Conservation (phyloP, 1,140 invertebrate genomes). For the Musca vetustissima region DNA sequence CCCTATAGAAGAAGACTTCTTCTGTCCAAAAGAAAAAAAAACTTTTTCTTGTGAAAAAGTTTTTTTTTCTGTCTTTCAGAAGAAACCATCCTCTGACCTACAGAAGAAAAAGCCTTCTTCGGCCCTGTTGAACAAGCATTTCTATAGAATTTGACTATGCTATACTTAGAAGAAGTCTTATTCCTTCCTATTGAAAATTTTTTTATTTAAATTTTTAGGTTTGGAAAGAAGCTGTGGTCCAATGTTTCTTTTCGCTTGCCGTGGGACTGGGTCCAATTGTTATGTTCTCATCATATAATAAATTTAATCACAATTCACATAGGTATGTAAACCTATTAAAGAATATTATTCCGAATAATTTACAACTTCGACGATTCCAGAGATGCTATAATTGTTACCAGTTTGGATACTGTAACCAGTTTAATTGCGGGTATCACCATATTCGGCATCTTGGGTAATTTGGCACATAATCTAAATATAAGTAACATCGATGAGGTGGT, state of each 20-base stretch:
- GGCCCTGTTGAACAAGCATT: no score
- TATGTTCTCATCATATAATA: slow-evolving; percentile 82
- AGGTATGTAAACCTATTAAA: slow-evolving; percentile 63
- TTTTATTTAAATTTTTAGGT: slow-evolving; percentile 55
- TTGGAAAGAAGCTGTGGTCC: slow-evolving; percentile 80
- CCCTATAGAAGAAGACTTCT: no score
- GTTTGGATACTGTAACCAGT: slow-evolving; percentile 73
- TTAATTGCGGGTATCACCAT: slow-evolving; percentile 79
- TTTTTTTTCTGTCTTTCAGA: no score
- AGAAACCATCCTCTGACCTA: no score
- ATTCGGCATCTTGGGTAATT: slow-evolving; percentile 76
- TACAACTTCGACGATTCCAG: slow-evolving; percentile 54
- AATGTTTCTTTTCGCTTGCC: slow-evolving; percentile 79
- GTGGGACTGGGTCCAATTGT: slow-evolving; percentile 78
- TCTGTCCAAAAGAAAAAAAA: no score
- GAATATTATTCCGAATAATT: background rate
- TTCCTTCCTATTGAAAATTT: no score
- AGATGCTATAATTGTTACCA: slow-evolving; percentile 72
- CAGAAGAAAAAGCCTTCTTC: no score
- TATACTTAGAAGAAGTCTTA: no score
- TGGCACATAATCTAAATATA: slow-evolving; percentile 63
- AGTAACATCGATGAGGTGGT: slow-evolving; percentile 62
- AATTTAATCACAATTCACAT: slow-evolving; percentile 80
- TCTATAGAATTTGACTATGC: no score
- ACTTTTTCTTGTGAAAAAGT: no score